Percentiles rank a stretch among this genome's conserved stretches.
These are phyloP conservation scores for Mesitornis unicolor DNA, from an alignment of 2,113 vertebrate genomes.

Conservation along the genomic window DNA sequence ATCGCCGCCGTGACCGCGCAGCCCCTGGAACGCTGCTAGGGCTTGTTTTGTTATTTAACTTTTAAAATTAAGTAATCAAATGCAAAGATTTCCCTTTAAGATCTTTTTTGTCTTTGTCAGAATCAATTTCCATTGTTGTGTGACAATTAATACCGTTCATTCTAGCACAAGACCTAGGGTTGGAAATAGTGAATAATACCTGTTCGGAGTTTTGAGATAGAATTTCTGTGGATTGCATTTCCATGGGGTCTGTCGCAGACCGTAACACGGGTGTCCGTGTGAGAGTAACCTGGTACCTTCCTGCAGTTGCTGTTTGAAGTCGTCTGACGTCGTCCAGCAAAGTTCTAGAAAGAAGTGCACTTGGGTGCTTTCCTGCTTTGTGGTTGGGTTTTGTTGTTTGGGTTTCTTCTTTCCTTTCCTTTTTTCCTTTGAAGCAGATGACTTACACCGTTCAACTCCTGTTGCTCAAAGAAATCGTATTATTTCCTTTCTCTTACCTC, in stretches of 20 bases:
- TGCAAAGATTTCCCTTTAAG: not conserved
- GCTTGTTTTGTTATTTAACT: not conserved
- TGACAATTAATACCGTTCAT: not conserved
- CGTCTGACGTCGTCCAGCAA: not conserved
- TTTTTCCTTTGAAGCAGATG: not conserved
- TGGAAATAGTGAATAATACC: not conserved
- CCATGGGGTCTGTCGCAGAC: no score
- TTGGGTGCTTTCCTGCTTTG: not conserved
- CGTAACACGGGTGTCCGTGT: fast-evolving
- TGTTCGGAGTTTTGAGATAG: not conserved
- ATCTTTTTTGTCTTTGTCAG: not conserved
- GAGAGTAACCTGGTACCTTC: fast-evolving
- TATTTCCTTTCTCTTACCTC: not conserved
- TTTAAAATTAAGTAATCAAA: not conserved
- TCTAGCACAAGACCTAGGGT: fast-evolving
- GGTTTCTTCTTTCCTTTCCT: fast-evolving
- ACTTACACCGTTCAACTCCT: not conserved
- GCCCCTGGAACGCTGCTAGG: no score
- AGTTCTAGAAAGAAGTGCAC: not conserved
- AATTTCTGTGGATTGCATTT: not conserved
- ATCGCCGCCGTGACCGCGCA: no score
- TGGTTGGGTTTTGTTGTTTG: no score
- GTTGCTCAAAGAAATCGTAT: not conserved
- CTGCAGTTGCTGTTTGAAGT: not conserved
- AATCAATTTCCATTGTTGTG: not conserved